phyloP scores from a whole-genome alignment of 1,140 invertebrate species.

The Coptotermes formosanus region DNA sequence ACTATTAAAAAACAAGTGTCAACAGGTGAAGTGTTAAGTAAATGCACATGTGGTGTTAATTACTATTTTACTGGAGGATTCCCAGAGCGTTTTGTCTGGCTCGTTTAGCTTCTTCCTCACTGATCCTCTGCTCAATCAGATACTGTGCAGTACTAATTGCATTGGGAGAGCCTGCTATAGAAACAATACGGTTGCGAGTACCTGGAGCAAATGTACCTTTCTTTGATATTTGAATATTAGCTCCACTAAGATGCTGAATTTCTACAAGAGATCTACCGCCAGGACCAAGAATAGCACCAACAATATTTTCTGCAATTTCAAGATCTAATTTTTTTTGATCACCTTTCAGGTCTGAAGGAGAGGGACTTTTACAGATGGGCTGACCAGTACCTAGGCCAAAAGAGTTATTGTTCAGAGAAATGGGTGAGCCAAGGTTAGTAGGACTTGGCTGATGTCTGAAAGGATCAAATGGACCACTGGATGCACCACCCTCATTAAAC shows the following conservation, averaged over 20 bases:
- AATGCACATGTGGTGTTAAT: constrained; percentile 22
- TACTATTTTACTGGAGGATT: constrained; percentile 38
- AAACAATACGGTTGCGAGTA: constrained; percentile 95
- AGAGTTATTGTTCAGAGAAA: constrained; percentile 72
- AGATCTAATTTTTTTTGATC: constrained; percentile 77
- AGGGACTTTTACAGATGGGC: constrained; percentile 83
- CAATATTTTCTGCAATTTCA: constrained; percentile 89
- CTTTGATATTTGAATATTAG: constrained; percentile 98
- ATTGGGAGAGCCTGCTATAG: constrained; percentile 84
- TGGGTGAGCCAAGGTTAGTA: constrained; percentile 63
- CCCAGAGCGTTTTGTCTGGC: constrained; percentile 82
- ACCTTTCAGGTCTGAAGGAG: constrained; percentile 74
- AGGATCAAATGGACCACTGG: constrained; percentile 68
- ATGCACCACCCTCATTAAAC: constrained; percentile 61
- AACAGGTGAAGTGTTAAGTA: constrained; percentile 5
- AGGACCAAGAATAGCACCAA: constrained; percentile 94
- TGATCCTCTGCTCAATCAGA: constrained; percentile 93
- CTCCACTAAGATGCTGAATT: constrained; percentile 94
- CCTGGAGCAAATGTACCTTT: constrained; percentile 96
- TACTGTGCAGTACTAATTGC: constrained; percentile 88
- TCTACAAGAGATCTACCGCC: constrained; percentile 93
- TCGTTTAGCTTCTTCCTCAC: constrained; percentile 91
- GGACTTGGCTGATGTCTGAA: constrained; percentile 65
- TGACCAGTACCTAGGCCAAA: constrained; percentile 73
- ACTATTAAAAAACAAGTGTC: not conserved